Evolutionary conservation across 2,797 vertebrate species (phyloP), one percentile per base, ranked within the genome.

Genomic region (Petrocephalus sullivani): DNA sequence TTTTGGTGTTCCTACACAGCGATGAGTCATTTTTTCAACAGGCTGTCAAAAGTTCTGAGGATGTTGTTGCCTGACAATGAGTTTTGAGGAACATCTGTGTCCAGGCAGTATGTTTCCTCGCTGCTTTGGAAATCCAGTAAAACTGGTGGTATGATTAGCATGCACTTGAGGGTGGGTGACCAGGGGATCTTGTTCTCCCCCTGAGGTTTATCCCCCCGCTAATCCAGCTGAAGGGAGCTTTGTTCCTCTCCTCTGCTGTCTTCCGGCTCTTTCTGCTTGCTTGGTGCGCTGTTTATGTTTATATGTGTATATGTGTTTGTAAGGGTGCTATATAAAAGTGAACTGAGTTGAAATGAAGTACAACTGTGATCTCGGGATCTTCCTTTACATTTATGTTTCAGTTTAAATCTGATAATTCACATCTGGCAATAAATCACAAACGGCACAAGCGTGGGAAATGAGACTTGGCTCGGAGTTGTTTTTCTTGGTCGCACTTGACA

Each of bases 381-480:
- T 54, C 16, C 12, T n/a, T 37, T 85, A 57, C 12, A 85, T 85
- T 84, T 23, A 54, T 28, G 54, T 54, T 85, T 56, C 12, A 33
- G 21, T 51, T 85, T 78, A 78, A 46, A 78, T 78, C 82, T 84
- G 71, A 28, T 56, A 85, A 85, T 85, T 85, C 82, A 85, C 82
- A 85, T 57, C 23, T 57, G 49, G 53, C 56, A 21, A 28, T 33
- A 84, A 84, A 54, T 84, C 10, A 33, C 61, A 61, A 8, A 67
- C 23, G 7, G 9, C 23, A 71, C 64, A 71, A 37, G 21, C 49
- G 10, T 54, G 49, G 23, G 49, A 84, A 21, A 28, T 5, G 8
- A 49, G 51, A 54, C 82, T 84, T 84, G 46, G 46, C 51, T 5
- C n/a, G 7, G 51, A 84, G n/a, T 84, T 54, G 41, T 84, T 51